Conservation (phyloP, 2,113 vertebrate species). For the Condylura cristata region DNA sequence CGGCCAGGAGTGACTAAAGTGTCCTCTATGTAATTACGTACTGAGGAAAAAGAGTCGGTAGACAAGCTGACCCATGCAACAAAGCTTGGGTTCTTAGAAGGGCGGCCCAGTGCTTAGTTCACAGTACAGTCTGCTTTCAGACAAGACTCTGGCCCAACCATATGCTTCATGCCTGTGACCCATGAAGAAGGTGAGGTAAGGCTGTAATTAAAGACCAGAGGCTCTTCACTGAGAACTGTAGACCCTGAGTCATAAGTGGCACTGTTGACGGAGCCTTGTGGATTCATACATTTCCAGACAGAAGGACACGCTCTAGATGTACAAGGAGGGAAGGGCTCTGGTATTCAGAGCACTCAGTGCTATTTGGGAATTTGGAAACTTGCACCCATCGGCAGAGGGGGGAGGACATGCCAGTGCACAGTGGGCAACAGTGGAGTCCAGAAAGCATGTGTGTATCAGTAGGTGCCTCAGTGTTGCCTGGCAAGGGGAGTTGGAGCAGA, state of each 20-base stretch:
- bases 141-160: neutral
- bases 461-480: neutral
- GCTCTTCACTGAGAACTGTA: neutral
- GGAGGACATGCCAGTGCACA: neutral
- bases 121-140: neutral
- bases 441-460: neutral
- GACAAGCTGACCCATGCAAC: neutral
- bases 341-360: fast-evolving
- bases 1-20: neutral
- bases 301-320: neutral
- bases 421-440: neutral
- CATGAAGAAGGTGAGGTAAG: conserved; percentile 7
- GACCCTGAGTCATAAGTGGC: conserved; percentile 6
- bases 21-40: neutral
- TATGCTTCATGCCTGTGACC: neutral
- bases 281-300: neutral
- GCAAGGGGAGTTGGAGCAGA: neutral
- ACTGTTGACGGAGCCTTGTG: neutral
- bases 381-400: fast-evolving
- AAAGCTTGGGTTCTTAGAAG: neutral
- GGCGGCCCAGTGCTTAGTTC: neutral
- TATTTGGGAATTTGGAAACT: neutral
- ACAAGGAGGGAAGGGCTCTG: neutral
- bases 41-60: neutral
- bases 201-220: conserved; percentile 32